Evolutionary conservation across 2,113 vertebrate species (phyloP).

Genomic region (Aphelocoma coerulescens): DNA sequence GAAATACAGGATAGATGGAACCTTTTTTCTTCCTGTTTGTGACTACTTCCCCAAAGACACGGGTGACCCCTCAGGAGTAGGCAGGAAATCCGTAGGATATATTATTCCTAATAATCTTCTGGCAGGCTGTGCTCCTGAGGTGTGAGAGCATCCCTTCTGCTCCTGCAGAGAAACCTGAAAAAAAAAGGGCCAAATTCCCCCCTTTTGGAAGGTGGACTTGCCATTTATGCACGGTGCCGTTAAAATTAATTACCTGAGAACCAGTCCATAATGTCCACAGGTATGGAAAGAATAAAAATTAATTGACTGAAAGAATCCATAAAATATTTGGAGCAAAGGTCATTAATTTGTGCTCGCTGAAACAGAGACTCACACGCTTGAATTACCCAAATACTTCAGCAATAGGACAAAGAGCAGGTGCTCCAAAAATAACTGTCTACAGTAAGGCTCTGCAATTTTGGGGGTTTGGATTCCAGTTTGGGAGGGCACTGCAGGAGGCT

Average conservation of each 20-base stretch:
- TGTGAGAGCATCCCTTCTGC: background rate
- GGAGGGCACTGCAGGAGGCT: background rate
- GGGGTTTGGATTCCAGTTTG: background rate
- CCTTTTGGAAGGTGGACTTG: background rate
- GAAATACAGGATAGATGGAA: background rate
- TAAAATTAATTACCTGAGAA: constrained; percentile 44
- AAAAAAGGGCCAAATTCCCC: background rate
- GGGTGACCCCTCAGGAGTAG: background rate
- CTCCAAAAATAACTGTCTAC: background rate
- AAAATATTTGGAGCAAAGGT: constrained; percentile 38
- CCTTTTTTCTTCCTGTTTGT: background rate
- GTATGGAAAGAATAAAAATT: constrained; percentile 41
- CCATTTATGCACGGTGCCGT: background rate
- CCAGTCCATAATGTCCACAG: background rate
- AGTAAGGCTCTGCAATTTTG: background rate
- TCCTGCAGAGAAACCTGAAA: background rate
- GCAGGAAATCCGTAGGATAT: background rate
- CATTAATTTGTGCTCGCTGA: background rate
- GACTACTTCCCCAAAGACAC: background rate
- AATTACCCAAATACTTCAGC: background rate
- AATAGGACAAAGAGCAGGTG: background rate
- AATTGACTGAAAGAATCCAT: constrained; percentile 8
- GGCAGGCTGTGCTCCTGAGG: background rate
- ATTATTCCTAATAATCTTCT: background rate
- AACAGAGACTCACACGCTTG: background rate